Evolutionary conservation across 2,113 vertebrate genomes (phyloP).

Genomic region (Cyanoderma ruficeps): DNA sequence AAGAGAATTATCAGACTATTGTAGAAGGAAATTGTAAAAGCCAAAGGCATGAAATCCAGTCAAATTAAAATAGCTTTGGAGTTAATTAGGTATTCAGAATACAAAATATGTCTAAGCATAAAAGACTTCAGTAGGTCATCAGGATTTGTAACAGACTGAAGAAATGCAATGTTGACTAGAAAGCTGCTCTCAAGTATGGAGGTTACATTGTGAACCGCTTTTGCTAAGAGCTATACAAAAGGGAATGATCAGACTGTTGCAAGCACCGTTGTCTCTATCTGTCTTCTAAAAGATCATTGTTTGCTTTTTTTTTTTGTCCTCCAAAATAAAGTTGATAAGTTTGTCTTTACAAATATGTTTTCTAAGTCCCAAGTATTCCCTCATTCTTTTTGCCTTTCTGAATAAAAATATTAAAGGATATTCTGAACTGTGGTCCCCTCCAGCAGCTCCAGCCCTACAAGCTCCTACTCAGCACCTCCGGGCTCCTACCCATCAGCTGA

Average conservation of each 20-base stretch:
- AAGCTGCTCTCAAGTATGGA: neutral
- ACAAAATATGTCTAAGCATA: neutral
- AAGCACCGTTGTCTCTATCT: neutral
- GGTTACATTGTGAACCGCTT: neutral
- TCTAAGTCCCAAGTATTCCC: neutral
- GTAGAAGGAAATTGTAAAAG: neutral
- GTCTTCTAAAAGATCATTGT: neutral
- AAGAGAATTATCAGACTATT: neutral
- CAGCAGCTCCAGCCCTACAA: neutral
- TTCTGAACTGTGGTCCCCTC: neutral
- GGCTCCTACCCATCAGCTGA: neutral
- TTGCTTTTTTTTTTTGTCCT: neutral
- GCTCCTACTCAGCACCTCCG: neutral
- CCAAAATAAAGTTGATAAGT: neutral
- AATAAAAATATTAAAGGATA: neutral
- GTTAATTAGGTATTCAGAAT: slow-evolving; percentile 3
- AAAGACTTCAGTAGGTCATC: neutral
- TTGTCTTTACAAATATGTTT: neutral
- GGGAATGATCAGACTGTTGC: neutral
- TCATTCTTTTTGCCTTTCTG: neutral
- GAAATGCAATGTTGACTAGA: neutral
- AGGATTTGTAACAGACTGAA: neutral
- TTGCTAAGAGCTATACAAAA: neutral
- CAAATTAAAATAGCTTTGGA: neutral
- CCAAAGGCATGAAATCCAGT: neutral